A percentile compares a stretch with the other conserved stretches of the same genome.
Conservation (phyloP, 2,888 invertebrate species). For the Netelia melanura region DNA sequence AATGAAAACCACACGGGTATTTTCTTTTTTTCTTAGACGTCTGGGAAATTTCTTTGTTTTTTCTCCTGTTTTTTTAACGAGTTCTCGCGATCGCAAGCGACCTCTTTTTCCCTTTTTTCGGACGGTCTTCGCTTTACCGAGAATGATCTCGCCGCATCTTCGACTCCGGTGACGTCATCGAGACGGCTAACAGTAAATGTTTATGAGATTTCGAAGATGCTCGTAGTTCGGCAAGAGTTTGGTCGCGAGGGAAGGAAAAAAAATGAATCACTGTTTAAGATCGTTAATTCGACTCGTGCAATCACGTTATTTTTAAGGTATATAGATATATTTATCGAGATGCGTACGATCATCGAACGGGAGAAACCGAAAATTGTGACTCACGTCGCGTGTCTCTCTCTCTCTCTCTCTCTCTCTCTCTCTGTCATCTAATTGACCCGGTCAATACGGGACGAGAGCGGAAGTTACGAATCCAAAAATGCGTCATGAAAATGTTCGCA, state of each 20-base stretch:
- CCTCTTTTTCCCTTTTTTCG: background rate
- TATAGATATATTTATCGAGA: background rate
- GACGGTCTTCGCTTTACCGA: background rate
- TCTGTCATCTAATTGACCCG: no score
- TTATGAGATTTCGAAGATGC: constrained; percentile 41
- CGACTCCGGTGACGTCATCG: constrained; percentile 14
- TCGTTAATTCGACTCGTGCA: constrained; percentile 33
- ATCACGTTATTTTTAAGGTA: constrained; percentile 21
- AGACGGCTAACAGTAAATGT: constrained; percentile 44
- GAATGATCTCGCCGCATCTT: background rate
- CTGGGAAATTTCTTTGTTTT: background rate
- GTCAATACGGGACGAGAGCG: no score
- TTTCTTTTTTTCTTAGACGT: no score
- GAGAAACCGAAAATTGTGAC: no score
- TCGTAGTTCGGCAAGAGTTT: background rate
- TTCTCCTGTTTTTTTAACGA: background rate
- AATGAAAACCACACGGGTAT: no score
- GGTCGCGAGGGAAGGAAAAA: constrained; percentile 21
- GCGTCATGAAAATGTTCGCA: no score
- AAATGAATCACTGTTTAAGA: constrained; percentile 37
- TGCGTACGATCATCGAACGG: no score
- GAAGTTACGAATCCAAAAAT: no score
- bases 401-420: no score
- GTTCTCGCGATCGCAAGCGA: background rate
- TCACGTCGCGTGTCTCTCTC: no score